Evolutionary conservation across 2,888 invertebrate genomes (phyloP).

Genomic region (Microctonus hyperodae): DNA sequence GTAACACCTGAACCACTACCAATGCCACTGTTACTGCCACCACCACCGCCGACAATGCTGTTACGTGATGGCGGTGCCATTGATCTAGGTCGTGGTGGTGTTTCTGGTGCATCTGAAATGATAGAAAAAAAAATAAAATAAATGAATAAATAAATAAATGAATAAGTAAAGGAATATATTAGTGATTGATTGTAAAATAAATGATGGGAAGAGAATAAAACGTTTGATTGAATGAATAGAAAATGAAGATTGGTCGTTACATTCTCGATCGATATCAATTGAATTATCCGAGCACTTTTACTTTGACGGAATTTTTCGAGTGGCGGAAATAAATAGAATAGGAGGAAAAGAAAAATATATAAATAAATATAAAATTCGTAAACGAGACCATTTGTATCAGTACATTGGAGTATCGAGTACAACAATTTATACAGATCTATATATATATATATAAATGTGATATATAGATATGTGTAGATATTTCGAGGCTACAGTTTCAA

Average conservation of each 20-base stretch:
- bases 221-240: background rate
- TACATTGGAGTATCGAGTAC: background rate
- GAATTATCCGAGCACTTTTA: slow-evolving; percentile 15
- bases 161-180: no score
- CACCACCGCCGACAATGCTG: slow-evolving; percentile 48
- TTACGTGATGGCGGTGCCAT: slow-evolving; percentile 65
- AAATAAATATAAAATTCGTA: background rate
- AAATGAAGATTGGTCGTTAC: background rate
- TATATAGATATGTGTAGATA: background rate
- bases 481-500: slow-evolving; percentile 4
- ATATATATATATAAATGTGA: background rate
- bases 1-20: slow-evolving; percentile 43
- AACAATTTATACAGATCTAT: background rate
- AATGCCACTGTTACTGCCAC: slow-evolving; percentile 32
- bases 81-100: slow-evolving; percentile 71
- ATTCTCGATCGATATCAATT: background rate
- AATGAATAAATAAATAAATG: no score
- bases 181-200: background rate
- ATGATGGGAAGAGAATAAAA: background rate
- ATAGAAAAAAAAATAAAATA: slow-evolving; percentile 25
- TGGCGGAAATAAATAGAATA: no score
- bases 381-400: background rate
- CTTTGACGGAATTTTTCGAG: slow-evolving; percentile 20
- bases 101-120: slow-evolving; percentile 59
- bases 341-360: background rate